Percentiles rank a stretch among this genome's conserved stretches.
These are phyloP conservation scores for Centropristis striata DNA, from an alignment of 2,113 vertebrate species.

Conservation along the genomic window DNA sequence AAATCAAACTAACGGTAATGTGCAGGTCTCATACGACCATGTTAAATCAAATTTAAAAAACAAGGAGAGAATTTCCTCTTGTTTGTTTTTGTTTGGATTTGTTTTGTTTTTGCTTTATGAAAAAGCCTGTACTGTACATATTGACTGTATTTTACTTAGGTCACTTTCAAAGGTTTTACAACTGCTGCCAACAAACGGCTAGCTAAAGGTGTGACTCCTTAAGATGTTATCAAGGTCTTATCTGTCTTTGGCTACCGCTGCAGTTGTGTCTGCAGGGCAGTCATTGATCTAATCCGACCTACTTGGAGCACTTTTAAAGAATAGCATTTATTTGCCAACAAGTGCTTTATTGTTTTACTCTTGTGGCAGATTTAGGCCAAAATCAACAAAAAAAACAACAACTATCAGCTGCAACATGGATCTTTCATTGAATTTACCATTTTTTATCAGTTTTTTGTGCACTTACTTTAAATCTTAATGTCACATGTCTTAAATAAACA, in stretches of 20 bases:
- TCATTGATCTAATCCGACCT: constrained; percentile 22
- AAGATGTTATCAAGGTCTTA: constrained; percentile 36
- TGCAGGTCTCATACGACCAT: not conserved
- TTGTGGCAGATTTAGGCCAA: not conserved
- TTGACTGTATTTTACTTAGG: not conserved
- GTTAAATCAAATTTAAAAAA: not conserved
- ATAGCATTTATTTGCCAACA: not conserved
- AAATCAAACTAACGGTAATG: not conserved
- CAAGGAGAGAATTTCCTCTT: rapidly evolving
- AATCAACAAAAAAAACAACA: not conserved
- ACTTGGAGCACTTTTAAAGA: constrained; percentile 11
- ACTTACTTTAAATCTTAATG: too few relatives aligned
- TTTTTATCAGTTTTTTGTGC: too few relatives aligned
- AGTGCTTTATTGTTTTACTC: not conserved
- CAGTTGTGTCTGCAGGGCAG: not conserved
- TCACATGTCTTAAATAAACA: too few relatives aligned
- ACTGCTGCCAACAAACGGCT: not conserved
- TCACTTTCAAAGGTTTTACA: constrained; percentile 17
- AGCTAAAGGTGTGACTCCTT: not conserved
- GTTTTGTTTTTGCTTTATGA: too few relatives aligned
- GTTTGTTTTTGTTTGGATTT: too few relatives aligned
- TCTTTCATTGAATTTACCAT: too few relatives aligned
- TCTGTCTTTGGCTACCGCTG: constrained; percentile 16
- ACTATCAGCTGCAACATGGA: too few relatives aligned
- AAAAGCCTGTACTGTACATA: too few relatives aligned